Base-by-base conservation (phyloP, 2,113 vertebrate species). In the Microtus richardsoni region DNA sequence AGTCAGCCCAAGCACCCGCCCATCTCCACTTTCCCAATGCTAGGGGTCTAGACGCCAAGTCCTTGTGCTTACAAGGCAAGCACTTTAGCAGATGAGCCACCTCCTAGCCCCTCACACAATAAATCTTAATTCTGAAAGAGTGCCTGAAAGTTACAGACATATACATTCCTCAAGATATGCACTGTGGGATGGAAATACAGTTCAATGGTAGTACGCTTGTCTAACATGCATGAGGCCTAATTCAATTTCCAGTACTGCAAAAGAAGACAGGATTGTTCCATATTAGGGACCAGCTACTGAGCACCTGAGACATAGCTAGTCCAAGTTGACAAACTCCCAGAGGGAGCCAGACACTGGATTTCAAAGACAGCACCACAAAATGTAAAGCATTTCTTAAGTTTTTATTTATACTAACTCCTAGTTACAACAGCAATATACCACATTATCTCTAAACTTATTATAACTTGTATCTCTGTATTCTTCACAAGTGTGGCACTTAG, bases 401-500 rank as follows among this genome's bases (percentile, higher is more conserved):
- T 91, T 78, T 94, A 88, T 91, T 78, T 94, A 88, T 21, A 60
- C 0, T 88, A 58, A 64, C 49, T 82, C 24, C 16, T 28, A 12
- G 4, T 52, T 88, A 22, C 91, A 68, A 96, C 41, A 44, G 1
- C 44, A 91, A 88, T 47, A 28, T 10, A 74, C 60, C 12, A 80
- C 75, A 28, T 80, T 44, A 80, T 5, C 7, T 58, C 2, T 66
- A 88, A 95, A 70, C 87, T 39, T 66, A 73, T 21, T 66, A 22
- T 54, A 82, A 7, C 39, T 87, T 52, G 30, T 28, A 90, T 89
- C 44, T 58, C 96, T 95, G 80, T n/a, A 41, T 16, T 84, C 52
- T 91, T 87, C 54, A 75, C 41, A 89, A 44, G 85, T 7, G 10
- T 16, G 28, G 21, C 11, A 30, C 39, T 60, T 85, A 36, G 84